Evolutionary conservation across 2,888 invertebrate species (phyloP).

Genomic region (Timandra comae): DNA sequence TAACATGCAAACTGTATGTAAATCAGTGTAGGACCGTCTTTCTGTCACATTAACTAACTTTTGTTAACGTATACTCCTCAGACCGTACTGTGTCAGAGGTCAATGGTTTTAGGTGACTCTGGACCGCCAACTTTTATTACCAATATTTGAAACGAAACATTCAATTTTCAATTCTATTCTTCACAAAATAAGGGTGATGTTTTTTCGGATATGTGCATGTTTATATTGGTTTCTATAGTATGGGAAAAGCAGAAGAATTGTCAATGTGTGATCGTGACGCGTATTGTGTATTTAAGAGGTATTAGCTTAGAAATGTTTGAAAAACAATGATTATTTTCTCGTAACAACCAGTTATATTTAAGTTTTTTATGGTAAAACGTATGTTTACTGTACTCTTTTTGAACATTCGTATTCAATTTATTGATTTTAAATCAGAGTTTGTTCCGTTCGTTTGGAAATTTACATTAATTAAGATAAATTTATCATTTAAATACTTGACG

Average conservation of each 20-base stretch:
- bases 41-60: conserved; percentile 39
- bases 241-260: conserved; percentile 32
- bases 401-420: no score
- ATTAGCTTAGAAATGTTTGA: conserved; percentile 26
- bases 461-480: no score
- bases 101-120: conserved; percentile 41
- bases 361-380: conserved; percentile 10
- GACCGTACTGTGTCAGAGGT: conserved; percentile 31
- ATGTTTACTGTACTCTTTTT: conserved; percentile 7
- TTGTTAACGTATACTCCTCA: conserved; percentile 41
- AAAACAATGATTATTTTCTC: conserved; percentile 13
- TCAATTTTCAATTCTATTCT: no score
- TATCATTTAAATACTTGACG: no score
- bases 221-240: conserved; percentile 19
- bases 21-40: conserved; percentile 40
- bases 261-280: conserved; percentile 29
- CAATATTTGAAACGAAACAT: no score
- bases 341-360: conserved; percentile 14
- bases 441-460: no score
- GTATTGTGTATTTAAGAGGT: conserved; percentile 35
- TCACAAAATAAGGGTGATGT: no score
- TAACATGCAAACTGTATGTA: conserved; percentile 40
- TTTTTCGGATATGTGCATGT: no score
- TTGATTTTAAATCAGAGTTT: no score
- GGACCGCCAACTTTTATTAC: no score